Percentiles rank a stretch among this genome's conserved stretches.
Evolutionary conservation across 2,797 vertebrate genomes (phyloP).

Genomic region (Micrastur ruficollis): DNA sequence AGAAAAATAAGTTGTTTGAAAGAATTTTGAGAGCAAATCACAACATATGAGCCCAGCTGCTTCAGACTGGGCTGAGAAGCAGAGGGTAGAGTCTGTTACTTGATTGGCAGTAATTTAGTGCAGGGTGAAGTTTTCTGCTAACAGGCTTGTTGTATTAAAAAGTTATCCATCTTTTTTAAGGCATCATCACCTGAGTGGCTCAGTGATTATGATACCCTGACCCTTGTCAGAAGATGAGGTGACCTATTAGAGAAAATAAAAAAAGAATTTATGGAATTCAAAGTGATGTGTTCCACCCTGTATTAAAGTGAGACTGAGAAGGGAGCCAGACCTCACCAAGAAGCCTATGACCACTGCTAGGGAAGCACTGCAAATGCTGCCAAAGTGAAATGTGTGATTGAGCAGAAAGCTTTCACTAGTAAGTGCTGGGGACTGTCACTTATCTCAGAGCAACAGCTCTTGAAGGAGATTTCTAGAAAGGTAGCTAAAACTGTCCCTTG

Average conservation of each 20-base stretch:
- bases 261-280: background rate
- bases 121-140: background rate
- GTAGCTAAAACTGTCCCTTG: background rate
- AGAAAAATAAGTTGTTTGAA: background rate
- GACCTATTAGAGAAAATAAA: background rate
- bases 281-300: background rate
- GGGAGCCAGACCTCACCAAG: background rate
- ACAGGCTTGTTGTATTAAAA: background rate
- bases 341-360: background rate
- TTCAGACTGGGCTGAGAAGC: background rate
- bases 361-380: background rate
- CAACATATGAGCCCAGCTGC: background rate
- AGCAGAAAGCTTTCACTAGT: background rate
- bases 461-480: background rate
- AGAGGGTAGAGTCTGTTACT: background rate
- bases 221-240: background rate
- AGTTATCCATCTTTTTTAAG: background rate
- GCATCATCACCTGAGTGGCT: background rate
- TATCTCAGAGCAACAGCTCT: background rate
- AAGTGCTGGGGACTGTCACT: background rate
- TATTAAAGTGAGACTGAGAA: background rate
- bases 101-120: background rate
- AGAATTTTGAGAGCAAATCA: background rate
- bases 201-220: background rate
- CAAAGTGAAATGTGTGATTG: accelerated